These are phyloP conservation scores for Trachymyrmex cornetzi DNA, from an alignment of 1,140 invertebrate species.

Conservation along the genomic window DNA sequence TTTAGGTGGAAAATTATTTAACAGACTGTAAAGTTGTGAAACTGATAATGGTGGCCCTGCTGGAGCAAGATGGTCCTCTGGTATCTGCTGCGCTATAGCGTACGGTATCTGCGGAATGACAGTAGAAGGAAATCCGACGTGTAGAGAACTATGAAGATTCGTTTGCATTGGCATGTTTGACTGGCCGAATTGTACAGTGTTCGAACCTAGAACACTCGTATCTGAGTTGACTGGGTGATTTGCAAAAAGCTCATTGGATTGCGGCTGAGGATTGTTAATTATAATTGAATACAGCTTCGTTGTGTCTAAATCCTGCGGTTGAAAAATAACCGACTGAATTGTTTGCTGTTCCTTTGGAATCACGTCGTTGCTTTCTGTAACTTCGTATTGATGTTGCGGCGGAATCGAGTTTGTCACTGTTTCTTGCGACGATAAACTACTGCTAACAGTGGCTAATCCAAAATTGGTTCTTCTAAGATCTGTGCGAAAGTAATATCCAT, in stretches of 20 bases:
- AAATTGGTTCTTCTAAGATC: constrained; percentile 60
- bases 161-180: constrained; percentile 80
- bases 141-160: constrained; percentile 81
- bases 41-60: constrained; percentile 84
- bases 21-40: constrained; percentile 87
- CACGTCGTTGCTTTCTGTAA: constrained; percentile 80
- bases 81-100: constrained; percentile 70
- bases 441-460: constrained; percentile 66
- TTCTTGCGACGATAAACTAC: constrained; percentile 71
- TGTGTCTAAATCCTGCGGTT: constrained; percentile 76
- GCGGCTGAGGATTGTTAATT: constrained; percentile 74
- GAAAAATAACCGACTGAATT: constrained; percentile 72
- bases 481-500: constrained; percentile 29
- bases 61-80: constrained; percentile 78
- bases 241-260: constrained; percentile 77
- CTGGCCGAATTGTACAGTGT: constrained; percentile 75
- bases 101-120: constrained; percentile 63
- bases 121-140: constrained; percentile 76
- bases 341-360: constrained; percentile 74
- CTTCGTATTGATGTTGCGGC: constrained; percentile 79
- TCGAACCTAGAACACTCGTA: constrained; percentile 69
- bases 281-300: constrained; percentile 72
- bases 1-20: constrained; percentile 87
- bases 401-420: constrained; percentile 72
- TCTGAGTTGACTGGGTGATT: constrained; percentile 73